Evolutionary conservation across 2,888 invertebrate species (phyloP).

Genomic region (Drosophila anceps): DNA sequence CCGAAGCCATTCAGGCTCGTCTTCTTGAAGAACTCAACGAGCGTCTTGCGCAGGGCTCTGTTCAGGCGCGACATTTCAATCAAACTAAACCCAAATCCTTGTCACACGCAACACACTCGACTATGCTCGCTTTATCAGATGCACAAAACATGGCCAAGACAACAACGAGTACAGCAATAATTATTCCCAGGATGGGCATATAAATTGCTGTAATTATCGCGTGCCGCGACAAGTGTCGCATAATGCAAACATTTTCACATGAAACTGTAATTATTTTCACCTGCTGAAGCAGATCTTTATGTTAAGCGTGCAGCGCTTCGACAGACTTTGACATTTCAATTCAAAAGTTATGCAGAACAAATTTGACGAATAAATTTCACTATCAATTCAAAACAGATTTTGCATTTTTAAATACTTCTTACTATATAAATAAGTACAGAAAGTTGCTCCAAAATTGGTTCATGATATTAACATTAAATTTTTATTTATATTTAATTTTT

Average conservation of each 20-base stretch:
- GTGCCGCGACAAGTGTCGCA: constrained; percentile 20
- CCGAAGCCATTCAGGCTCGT: constrained; percentile 83
- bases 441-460: too few relatives aligned
- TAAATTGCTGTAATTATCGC: constrained; percentile 36
- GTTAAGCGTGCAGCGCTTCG: background rate
- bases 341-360: too few relatives aligned
- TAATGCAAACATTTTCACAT: background rate
- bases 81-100: constrained; percentile 10
- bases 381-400: too few relatives aligned
- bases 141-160: constrained; percentile 11
- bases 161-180: background rate
- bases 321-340: background rate
- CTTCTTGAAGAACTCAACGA: constrained; percentile 79
- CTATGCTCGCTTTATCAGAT: constrained; percentile 32
- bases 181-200: constrained; percentile 1
- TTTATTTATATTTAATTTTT: too few relatives aligned
- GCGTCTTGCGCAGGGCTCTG: constrained; percentile 66
- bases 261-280: background rate
- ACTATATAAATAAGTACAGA: too few relatives aligned
- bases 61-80: constrained; percentile 49
- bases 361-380: too few relatives aligned
- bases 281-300: background rate
- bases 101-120: constrained; percentile 1
- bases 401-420: too few relatives aligned
- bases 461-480: too few relatives aligned